phyloP scores from a whole-genome alignment of 2,888 invertebrate genomes.

The Drosophila emarginata region DNA sequence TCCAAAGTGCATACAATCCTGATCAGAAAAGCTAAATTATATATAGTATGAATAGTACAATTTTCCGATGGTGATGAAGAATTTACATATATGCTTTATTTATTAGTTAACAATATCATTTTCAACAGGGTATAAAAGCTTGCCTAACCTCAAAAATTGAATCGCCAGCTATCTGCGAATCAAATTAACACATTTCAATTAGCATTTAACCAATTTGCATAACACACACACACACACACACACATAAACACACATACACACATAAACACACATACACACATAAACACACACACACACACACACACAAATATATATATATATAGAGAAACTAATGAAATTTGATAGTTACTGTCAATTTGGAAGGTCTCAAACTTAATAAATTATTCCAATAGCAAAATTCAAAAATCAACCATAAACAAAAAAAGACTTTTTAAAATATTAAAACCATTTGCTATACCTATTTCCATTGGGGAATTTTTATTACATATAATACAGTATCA shows the following conservation, averaged over 20 bases:
- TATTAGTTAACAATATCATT: neutral
- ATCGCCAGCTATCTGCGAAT: conserved; percentile 56
- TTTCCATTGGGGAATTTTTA: too few relatives aligned
- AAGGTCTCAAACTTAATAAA: neutral
- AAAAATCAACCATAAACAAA: neutral
- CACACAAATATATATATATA: neutral
- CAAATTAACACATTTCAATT: conserved; percentile 75
- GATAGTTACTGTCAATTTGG: conserved; percentile 5
- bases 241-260: conserved; percentile 20
- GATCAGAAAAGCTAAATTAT: too few relatives aligned
- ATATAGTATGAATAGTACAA: too few relatives aligned
- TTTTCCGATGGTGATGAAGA: too few relatives aligned
- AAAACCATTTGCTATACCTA: too few relatives aligned
- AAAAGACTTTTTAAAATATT: too few relatives aligned
- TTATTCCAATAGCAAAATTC: neutral
- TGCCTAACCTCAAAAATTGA: conserved; percentile 29
- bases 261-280: conserved; percentile 11
- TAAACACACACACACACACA: neutral
- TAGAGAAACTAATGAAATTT: conserved; percentile 11
- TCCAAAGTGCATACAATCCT: too few relatives aligned
- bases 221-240: conserved; percentile 16
- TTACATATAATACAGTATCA: too few relatives aligned
- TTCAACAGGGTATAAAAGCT: conserved; percentile 25
- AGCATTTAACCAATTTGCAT: conserved; percentile 55
- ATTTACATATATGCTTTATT: neutral